Evolutionary conservation across 2,888 invertebrate genomes (phyloP), one percentile per base, ranked within the genome.

Genomic region (Rotaria sp.): DNA sequence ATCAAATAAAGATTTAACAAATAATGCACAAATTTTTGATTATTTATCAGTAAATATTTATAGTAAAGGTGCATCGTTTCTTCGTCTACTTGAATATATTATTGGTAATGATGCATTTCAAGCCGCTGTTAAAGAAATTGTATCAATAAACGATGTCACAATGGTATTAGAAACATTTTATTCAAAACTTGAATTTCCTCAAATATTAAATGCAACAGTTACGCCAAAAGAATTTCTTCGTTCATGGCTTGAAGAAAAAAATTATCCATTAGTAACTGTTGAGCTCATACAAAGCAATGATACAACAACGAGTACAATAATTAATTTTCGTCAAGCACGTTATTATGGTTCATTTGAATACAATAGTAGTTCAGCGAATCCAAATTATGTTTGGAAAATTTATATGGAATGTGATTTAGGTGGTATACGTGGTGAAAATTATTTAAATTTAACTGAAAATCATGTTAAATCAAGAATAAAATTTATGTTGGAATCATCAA

Each of bases 191-290:
- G 26, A n/a, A 45, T n/a, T 45, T 1, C 1, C 3, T 45, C 0
- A 45, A 45, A 7, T 3, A n/a, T n/a, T 80, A 45, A 45, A 41
- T 80, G 45, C 80, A n/a, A n/a, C 41, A 26, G 13, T 59, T 30
- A 85, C 52, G 1, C 41, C 38, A 8, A 80, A 85, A 48, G 86
- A 86, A n/a, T 86, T 85, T 84, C 35, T 86, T 7, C 75, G 75
- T 59, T 48, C 75, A n/a, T 86, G 86, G 86, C 24, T 86, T 2
- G 55, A 80, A 18, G 85, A 86, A 84, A 48, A 18, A 35, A 86
- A 86, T 50, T 86, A 86, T 84, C 86, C 86, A 35, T 57, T 85
- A 80, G 38, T 86, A 48, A 75, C 75, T 18, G 85, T 86, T 80
- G 38, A 75, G 48, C 18, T 85, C 1, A 50, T 50, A 30, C 50